Evolutionary conservation across 2,113 vertebrate species (phyloP).

Genomic region (Phasianus colchicus): DNA sequence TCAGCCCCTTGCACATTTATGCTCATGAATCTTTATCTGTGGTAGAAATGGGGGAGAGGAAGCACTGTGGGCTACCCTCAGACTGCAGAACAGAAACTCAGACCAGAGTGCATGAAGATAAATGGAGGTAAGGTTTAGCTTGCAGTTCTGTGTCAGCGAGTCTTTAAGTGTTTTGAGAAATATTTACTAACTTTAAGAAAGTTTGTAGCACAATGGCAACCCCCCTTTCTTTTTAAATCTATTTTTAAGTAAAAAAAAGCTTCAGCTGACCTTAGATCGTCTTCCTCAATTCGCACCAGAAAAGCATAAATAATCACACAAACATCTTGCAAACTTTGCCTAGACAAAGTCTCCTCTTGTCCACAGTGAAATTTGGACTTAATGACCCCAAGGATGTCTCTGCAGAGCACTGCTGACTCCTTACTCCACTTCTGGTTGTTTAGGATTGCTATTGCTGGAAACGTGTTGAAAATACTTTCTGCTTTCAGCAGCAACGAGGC

Average conservation of each 20-base stretch:
- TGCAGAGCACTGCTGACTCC: not conserved
- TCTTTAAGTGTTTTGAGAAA: not conserved
- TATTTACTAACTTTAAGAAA: not conserved
- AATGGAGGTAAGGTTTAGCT: not conserved
- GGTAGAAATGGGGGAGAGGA: not conserved
- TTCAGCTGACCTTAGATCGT: not conserved
- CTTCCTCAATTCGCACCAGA: not conserved
- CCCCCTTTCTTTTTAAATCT: not conserved
- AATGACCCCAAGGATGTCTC: not conserved
- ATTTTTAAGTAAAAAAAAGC: not conserved
- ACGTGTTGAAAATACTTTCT: not conserved
- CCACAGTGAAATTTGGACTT: rapidly evolving
- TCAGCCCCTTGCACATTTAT: not conserved
- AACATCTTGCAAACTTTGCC: not conserved
- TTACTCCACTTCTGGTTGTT: not conserved
- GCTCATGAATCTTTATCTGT: not conserved
- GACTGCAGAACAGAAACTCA: not conserved
- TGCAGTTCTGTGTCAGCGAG: not conserved
- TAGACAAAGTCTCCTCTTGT: not conserved
- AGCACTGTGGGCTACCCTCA: slow-evolving; percentile 8
- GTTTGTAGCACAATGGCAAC: not conserved
- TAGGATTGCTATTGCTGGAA: not conserved
- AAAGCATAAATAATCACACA: not conserved
- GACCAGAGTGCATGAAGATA: not conserved
- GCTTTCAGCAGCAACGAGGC: not conserved